phyloP scores from a whole-genome alignment of 2,797 vertebrate genomes.

The Tragelaphus eurycerus region DNA sequence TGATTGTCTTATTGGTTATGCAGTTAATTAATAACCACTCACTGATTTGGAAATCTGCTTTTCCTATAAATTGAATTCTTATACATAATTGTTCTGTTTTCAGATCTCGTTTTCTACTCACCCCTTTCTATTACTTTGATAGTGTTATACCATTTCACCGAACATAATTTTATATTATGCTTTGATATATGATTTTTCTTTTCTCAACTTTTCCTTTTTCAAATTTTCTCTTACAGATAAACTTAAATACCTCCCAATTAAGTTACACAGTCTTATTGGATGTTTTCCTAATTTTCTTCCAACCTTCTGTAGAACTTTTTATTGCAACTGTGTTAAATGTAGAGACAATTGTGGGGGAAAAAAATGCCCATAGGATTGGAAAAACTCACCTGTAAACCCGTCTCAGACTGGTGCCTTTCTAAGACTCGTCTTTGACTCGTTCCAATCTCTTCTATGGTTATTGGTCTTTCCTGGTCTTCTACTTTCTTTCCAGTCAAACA shows the following conservation, averaged over 20 bases:
- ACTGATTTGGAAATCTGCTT: not conserved
- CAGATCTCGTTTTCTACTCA: not conserved
- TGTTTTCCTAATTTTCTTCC: not conserved
- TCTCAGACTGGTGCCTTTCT: not conserved
- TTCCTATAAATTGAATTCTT: constrained; percentile 15
- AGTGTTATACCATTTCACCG: not conserved
- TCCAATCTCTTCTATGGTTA: not conserved
- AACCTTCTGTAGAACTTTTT: not conserved
- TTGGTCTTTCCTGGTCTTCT: not conserved
- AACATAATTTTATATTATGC: not conserved
- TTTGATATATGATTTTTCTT: not conserved
- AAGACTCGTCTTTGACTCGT: not conserved
- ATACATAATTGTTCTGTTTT: not conserved
- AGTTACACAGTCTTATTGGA: not conserved
- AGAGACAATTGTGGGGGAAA: not conserved
- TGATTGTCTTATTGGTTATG: not conserved
- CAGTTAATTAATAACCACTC: not conserved
- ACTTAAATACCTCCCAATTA: not conserved
- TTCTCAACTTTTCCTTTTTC: not conserved
- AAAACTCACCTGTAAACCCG: not conserved
- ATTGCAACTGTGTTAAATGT: not conserved
- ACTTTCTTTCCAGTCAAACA: not conserved
- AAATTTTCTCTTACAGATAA: not conserved
- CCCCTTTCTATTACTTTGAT: not conserved
- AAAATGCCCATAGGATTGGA: not conserved